phyloP scores from a whole-genome alignment of 2,888 invertebrate species.

The Aquatica leii region DNA sequence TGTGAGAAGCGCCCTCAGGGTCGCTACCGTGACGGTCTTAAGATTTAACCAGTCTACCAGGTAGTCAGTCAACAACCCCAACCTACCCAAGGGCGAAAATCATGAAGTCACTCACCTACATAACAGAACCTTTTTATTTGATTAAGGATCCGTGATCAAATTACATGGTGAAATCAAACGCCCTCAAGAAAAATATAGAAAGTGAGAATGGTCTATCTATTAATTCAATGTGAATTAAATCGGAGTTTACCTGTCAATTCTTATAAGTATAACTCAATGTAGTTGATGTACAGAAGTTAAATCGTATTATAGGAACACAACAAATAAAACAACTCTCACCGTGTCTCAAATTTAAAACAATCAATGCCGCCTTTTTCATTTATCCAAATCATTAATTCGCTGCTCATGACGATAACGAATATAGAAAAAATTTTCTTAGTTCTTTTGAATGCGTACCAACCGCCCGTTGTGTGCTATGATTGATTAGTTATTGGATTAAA shows the following conservation, averaged over 20 bases:
- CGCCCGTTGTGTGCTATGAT: neutral
- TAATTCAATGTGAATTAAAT: too few species aligned
- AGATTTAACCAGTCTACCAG: constrained; percentile 33
- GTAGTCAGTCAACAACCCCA: constrained; percentile 40
- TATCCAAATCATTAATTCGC: constrained; percentile 29
- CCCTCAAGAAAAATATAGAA: constrained; percentile 1
- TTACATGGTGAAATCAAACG: constrained; percentile 7
- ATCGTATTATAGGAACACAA: constrained; percentile 27
- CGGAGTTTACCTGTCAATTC: too few species aligned
- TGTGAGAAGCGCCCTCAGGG: constrained; percentile 37
- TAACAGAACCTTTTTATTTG: constrained; percentile 24
- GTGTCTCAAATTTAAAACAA: constrained; percentile 29
- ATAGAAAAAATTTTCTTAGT: constrained; percentile 25
- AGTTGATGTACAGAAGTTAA: constrained; percentile 16
- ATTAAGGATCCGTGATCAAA: constrained; percentile 20
- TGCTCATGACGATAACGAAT: constrained; percentile 16
- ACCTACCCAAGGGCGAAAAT: constrained; percentile 37
- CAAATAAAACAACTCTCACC: constrained; percentile 26
- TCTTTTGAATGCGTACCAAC: constrained; percentile 22
- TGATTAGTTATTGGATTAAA: constrained; percentile 12
- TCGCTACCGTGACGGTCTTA: constrained; percentile 35
- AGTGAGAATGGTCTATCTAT: constrained; percentile 3
- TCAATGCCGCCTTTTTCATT: constrained; percentile 30
- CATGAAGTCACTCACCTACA: constrained; percentile 39
- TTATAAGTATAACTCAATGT: constrained; percentile 15